Percentiles rank a stretch among this genome's conserved stretches.
Evolutionary conservation across 1,140 invertebrate genomes (phyloP).

Genomic region (Daktulosphaira vitifoliae): DNA sequence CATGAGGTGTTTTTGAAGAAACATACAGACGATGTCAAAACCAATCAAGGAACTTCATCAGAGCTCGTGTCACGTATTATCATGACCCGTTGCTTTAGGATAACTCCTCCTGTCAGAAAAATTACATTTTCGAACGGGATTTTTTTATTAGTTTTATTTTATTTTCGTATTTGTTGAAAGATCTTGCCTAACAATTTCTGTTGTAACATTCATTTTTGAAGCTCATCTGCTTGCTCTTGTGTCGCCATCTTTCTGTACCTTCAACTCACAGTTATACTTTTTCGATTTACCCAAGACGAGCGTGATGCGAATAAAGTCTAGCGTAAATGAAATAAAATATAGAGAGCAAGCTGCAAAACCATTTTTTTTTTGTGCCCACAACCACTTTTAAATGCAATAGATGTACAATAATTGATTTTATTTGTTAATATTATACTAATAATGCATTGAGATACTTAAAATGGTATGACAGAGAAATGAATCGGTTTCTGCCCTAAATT

Average conservation of each 20-base stretch:
- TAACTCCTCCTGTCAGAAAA: background rate
- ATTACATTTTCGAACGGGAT: background rate
- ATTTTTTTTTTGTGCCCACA: too few relatives aligned
- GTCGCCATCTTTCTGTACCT: too few relatives aligned
- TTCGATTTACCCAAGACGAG: background rate
- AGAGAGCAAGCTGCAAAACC: too few relatives aligned
- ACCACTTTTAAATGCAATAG: constrained; percentile 14
- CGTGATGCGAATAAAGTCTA: constrained; percentile 8
- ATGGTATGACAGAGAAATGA: too few relatives aligned
- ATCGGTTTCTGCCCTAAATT: too few relatives aligned
- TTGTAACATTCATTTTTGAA: background rate
- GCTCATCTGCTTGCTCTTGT: too few relatives aligned
- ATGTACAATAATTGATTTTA: background rate
- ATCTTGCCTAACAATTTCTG: background rate
- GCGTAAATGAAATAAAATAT: too few relatives aligned
- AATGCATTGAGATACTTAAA: too few relatives aligned
- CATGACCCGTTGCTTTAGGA: background rate
- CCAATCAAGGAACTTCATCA: constrained; percentile 9
- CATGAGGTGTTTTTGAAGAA: background rate
- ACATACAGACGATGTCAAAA: constrained; percentile 10
- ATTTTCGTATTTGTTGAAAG: background rate
- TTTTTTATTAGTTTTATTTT: background rate
- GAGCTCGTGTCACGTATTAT: constrained; percentile 10
- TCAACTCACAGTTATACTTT: too few relatives aligned
- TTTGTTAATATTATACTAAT: too few relatives aligned